Percentiles rank a stretch among this genome's conserved stretches.
Evolutionary conservation across 2,888 invertebrate genomes (phyloP).

Genomic region (Zootermopsis nevadensis): DNA sequence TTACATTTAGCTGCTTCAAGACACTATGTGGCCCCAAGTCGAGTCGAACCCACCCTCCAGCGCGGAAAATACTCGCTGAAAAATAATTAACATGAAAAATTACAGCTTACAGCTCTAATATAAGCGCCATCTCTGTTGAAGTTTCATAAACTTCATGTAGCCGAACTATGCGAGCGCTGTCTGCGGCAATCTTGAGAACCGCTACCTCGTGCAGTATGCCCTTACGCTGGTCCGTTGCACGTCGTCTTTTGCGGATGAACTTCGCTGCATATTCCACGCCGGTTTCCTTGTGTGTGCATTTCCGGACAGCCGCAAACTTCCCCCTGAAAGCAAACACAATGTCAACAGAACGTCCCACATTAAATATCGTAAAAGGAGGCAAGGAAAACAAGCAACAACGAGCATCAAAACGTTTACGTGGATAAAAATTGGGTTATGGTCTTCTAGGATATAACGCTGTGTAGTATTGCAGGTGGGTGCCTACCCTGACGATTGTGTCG

Average conservation of each 20-base stretch:
- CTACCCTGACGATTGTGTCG: no score
- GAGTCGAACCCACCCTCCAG: no score
- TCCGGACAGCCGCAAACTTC: constrained; percentile 95
- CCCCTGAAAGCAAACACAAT: constrained; percentile 78
- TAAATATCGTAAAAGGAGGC: no score
- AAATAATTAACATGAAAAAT: background rate
- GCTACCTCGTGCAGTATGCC: constrained; percentile 96
- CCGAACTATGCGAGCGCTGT: constrained; percentile 86
- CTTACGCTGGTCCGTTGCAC: constrained; percentile 84
- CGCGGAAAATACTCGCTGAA: no score
- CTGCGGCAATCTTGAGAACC: constrained; percentile 86
- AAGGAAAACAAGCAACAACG: no score
- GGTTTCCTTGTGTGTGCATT: constrained; percentile 87
- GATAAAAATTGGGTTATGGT: no score
- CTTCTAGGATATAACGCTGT: no score
- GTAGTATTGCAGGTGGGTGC: no score
- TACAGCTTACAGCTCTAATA: constrained; percentile 85
- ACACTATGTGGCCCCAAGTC: no score
- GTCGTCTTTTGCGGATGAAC: constrained; percentile 90
- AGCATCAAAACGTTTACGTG: no score
- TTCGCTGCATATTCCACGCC: constrained; percentile 96
- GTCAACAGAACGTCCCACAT: no score
- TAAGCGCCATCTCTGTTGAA: constrained; percentile 77
- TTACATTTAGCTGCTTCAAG: no score
- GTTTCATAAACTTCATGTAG: constrained; percentile 89